These are phyloP conservation scores for Hippoglossus stenolepis DNA, from an alignment of 2,113 vertebrate species.

Conservation along the genomic window DNA sequence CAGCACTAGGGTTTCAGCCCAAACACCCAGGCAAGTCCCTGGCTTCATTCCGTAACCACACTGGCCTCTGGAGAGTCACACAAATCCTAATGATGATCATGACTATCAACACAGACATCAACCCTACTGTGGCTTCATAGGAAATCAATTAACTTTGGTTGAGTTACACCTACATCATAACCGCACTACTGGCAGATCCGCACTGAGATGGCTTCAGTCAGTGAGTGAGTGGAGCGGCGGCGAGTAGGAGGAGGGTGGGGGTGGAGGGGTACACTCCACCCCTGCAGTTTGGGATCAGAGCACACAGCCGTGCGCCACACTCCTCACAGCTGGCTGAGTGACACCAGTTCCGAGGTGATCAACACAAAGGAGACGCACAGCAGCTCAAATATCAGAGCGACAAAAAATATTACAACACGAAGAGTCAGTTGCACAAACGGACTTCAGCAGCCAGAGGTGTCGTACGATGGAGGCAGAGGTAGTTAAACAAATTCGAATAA, in stretches of 20 bases:
- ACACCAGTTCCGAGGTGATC: conserved; percentile 57
- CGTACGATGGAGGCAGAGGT: neutral
- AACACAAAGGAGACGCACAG: conserved; percentile 51
- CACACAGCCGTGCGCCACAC: conserved; percentile 47
- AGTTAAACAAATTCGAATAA: neutral
- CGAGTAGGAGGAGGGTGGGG: neutral
- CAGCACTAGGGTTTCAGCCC: conserved; percentile 72
- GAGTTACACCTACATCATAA: conserved; percentile 50
- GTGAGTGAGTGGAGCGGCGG: conserved; percentile 10
- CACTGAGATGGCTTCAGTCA: conserved; percentile 29
- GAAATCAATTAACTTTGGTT: conserved; percentile 48
- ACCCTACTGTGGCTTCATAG: conserved; percentile 22
- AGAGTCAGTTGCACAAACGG: conserved; percentile 22
- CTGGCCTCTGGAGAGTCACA: conserved; percentile 53
- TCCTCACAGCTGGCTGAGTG: conserved; percentile 71
- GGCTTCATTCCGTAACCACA: conserved; percentile 64
- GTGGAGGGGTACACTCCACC: conserved; percentile 21
- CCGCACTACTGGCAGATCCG: neutral
- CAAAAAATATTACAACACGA: conserved; percentile 36
- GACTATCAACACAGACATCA: conserved; percentile 45
- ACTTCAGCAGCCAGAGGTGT: conserved; percentile 10
- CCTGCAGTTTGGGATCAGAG: conserved; percentile 59
- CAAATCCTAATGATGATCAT: conserved; percentile 52
- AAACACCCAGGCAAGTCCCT: conserved; percentile 72
- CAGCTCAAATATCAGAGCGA: conserved; percentile 62